phyloP scores from a whole-genome alignment of 1,140 invertebrate species.

The Helicoverpa armigera region DNA sequence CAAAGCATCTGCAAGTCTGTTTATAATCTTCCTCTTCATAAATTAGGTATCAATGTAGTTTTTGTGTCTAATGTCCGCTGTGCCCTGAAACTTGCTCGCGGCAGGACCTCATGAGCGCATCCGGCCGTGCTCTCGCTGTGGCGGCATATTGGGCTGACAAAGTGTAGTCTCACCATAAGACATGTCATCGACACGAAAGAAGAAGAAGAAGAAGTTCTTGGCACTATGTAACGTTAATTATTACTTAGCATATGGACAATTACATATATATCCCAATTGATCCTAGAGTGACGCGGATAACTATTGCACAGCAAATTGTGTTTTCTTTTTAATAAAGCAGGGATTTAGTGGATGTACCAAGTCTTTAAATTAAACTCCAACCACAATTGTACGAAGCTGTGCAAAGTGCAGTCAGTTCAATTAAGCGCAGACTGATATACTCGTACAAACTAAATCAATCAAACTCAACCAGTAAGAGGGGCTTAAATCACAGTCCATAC shows the following conservation, averaged over 20 bases:
- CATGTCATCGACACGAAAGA: too few relatives aligned
- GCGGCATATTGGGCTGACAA: too few relatives aligned
- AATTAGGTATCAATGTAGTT: slow-evolving; percentile 17
- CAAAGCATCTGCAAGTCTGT: slow-evolving; percentile 1
- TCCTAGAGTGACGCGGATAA: too few relatives aligned
- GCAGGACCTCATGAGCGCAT: too few relatives aligned
- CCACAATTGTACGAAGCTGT: not conserved
- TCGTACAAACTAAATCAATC: not conserved
- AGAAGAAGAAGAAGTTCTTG: too few relatives aligned
- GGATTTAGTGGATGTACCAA: not conserved
- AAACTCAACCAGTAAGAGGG: slow-evolving; percentile 4
- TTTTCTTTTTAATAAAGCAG: not conserved
- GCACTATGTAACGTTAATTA: not conserved
- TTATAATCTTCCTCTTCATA: slow-evolving; percentile 8
- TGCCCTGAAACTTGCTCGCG: too few relatives aligned
- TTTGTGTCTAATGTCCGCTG: too few relatives aligned
- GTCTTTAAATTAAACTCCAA: not conserved
- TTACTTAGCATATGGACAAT: not conserved
- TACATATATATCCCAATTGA: not conserved
- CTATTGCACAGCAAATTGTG: too few relatives aligned
- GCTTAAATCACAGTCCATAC: slow-evolving; percentile 16
- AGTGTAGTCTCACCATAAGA: too few relatives aligned
- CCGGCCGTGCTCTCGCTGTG: too few relatives aligned
- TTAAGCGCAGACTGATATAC: slow-evolving; percentile 7
- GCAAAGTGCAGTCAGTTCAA: not conserved